A percentile compares a stretch with the other conserved stretches of the same genome.
phyloP scores from a whole-genome alignment of 2,797 vertebrate genomes.

The Chaetophractus vellerosus region DNA sequence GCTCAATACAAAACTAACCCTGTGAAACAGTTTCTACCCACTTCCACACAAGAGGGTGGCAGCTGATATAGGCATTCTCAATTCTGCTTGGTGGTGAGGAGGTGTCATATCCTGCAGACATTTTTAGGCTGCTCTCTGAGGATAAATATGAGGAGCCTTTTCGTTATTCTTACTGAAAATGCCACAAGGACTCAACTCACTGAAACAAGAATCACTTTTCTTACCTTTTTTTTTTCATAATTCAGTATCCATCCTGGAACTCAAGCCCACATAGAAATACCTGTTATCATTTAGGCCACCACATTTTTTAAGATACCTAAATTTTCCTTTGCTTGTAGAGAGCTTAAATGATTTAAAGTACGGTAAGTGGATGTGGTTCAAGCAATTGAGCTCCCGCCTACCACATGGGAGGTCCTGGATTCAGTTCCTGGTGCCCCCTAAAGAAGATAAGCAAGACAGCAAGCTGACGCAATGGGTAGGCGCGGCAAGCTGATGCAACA shows the following conservation, averaged over 20 bases:
- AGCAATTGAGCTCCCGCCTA: too few species aligned
- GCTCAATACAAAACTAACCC: conserved; percentile 22
- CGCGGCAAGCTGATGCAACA: too few species aligned
- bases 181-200: background rate
- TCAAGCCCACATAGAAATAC: background rate
- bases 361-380: too few species aligned
- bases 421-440: too few species aligned
- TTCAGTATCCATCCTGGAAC: background rate
- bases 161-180: conserved; percentile 57
- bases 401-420: too few species aligned
- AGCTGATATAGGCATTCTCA: background rate
- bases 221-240: conserved; percentile 33
- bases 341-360: background rate
- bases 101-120: background rate
- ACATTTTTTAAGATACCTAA: background rate
- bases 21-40: background rate
- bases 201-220: conserved; percentile 30
- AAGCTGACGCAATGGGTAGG: too few species aligned
- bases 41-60: background rate
- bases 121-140: conserved; percentile 42
- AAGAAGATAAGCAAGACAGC: too few species aligned
- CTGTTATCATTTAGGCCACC: background rate
- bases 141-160: background rate
- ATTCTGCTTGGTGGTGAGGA: background rate
- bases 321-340: background rate